Evolutionary conservation across 2,888 invertebrate genomes (phyloP).

Genomic region (Nesidiocoris tenuis): DNA sequence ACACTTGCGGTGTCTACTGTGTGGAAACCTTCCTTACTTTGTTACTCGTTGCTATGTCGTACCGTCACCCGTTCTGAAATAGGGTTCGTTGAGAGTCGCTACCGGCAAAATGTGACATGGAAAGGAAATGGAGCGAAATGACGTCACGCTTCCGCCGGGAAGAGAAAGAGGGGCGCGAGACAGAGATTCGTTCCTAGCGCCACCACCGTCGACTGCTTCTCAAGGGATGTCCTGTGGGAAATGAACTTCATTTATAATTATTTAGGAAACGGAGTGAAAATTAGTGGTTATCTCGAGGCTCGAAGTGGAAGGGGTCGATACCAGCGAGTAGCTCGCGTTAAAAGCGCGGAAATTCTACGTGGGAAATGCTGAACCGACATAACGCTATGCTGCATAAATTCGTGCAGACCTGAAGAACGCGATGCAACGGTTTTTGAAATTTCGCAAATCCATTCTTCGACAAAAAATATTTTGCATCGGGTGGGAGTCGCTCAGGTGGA

Average conservation of each 20-base stretch:
- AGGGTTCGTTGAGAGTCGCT: background rate
- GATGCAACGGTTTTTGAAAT: too few species aligned
- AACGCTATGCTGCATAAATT: too few species aligned
- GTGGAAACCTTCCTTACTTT: background rate
- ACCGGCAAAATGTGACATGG: constrained; percentile 26
- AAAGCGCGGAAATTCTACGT: too few species aligned
- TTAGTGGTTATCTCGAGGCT: constrained; percentile 7
- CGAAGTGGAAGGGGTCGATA: background rate
- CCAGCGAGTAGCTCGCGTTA: too few species aligned
- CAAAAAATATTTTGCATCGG: too few species aligned
- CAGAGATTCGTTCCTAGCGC: constrained; percentile 26
- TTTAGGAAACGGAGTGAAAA: constrained; percentile 40
- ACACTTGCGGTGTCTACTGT: background rate
- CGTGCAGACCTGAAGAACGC: too few species aligned
- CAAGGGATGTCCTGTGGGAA: constrained; percentile 41
- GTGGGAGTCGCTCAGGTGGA: too few species aligned
- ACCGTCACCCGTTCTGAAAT: background rate
- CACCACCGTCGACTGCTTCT: background rate
- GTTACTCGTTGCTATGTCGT: background rate
- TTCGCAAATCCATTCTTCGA: too few species aligned
- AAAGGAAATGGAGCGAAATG: constrained; percentile 41
- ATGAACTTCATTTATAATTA: constrained; percentile 44
- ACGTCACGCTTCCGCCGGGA: constrained; percentile 37
- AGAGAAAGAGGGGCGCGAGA: background rate
- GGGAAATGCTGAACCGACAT: too few species aligned